Percentiles rank a stretch among this genome's conserved stretches.
These are phyloP conservation scores for Corapipo altera DNA, from an alignment of 2,113 vertebrate species.

Conservation along the genomic window DNA sequence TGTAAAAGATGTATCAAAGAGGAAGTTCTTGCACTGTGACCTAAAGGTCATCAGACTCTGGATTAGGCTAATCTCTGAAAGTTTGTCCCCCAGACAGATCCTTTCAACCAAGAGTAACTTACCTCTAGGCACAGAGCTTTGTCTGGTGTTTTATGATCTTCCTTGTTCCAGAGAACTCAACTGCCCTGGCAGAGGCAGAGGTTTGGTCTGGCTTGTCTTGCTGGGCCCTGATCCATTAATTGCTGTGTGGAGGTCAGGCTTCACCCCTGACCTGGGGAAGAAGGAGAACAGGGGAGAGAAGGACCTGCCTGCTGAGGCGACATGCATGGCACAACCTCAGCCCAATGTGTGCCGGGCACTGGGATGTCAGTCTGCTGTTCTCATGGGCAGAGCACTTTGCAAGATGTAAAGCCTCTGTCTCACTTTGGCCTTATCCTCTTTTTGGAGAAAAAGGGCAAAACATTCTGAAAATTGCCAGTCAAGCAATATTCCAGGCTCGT, in stretches of 20 bases:
- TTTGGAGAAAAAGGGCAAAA: not conserved
- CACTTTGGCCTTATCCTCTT: not conserved
- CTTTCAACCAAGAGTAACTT: slow-evolving; percentile 7
- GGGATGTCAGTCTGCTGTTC: not conserved
- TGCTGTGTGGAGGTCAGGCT: not conserved
- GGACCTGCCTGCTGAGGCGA: not conserved
- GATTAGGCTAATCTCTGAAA: slow-evolving; percentile 57
- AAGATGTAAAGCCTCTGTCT: not conserved
- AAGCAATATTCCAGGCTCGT: not conserved
- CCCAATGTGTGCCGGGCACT: not conserved
- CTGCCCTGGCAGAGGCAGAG: not conserved
- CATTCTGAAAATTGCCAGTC: not conserved
- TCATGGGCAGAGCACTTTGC: not conserved
- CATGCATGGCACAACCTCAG: accelerated
- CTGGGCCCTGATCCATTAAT: not conserved
- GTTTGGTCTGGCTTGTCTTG: not conserved
- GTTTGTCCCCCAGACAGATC: slow-evolving; percentile 15
- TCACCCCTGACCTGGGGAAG: not conserved
- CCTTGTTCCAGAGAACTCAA: not conserved
- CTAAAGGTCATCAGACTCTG: slow-evolving; percentile 46
- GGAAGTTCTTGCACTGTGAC: slow-evolving; percentile 55
- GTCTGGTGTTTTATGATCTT: not conserved
- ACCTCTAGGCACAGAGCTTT: slow-evolving; percentile 30
- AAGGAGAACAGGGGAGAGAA: not conserved
- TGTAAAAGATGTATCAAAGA: slow-evolving; percentile 49